These are phyloP conservation scores for Meteorus sp. DNA, from an alignment of 1,140 invertebrate species.

Conservation along the genomic window DNA sequence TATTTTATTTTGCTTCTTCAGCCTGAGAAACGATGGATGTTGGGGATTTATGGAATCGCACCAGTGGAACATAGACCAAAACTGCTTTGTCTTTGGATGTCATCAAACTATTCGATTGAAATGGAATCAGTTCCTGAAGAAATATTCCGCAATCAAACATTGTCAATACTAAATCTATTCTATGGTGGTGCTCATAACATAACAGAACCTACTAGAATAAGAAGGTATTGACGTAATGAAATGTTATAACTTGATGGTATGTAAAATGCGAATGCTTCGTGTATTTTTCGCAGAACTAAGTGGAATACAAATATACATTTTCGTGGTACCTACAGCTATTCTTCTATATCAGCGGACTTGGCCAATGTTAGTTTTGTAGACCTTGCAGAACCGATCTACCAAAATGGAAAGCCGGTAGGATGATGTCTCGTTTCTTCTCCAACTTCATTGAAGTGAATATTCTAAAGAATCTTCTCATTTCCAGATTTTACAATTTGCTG, in stretches of 20 bases:
- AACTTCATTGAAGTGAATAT: too few relatives aligned
- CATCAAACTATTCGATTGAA: slow-evolving; percentile 60
- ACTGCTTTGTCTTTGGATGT: slow-evolving; percentile 69
- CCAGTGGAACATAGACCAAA: slow-evolving; percentile 67
- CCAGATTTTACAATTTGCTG: slow-evolving; percentile 67
- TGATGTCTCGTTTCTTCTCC: not conserved
- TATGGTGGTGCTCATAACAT: slow-evolving; percentile 57
- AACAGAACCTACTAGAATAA: slow-evolving; percentile 53
- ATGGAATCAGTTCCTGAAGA: slow-evolving; percentile 62
- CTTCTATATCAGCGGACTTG: slow-evolving; percentile 58
- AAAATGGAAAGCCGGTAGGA: slow-evolving; percentile 40
- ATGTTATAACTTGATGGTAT: slow-evolving; percentile 37
- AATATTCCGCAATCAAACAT: slow-evolving; percentile 54
- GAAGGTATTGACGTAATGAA: slow-evolving; percentile 48
- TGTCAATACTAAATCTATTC: slow-evolving; percentile 57
- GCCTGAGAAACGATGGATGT: slow-evolving; percentile 59
- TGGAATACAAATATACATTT: slow-evolving; percentile 72
- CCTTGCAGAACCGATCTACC: slow-evolving; percentile 43
- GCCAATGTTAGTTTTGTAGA: slow-evolving; percentile 31
- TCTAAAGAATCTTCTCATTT: too few relatives aligned
- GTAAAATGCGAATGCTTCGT: not conserved
- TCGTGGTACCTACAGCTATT: slow-evolving; percentile 72
- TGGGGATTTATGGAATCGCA: slow-evolving; percentile 68
- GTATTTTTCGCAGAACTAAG: slow-evolving; percentile 64
- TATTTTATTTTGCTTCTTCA: slow-evolving; percentile 17